Base-by-base conservation (phyloP, 2,113 vertebrate species). In the Psephotus haematonotus region DNA sequence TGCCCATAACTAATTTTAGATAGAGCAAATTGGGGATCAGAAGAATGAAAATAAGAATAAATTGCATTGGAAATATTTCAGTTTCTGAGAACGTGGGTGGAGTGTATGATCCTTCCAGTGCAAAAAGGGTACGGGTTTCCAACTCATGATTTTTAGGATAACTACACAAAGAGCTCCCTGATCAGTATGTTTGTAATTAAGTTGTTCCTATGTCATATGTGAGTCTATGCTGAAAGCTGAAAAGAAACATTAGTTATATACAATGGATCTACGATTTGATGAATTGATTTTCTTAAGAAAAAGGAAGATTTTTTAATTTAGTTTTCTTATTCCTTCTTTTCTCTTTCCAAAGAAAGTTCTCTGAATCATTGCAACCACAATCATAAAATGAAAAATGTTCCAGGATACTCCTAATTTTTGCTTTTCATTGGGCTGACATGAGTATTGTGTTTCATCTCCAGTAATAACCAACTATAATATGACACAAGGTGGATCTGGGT, bases 1-100 rank as follows among this genome's bases (percentile, higher is more conserved):
- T 65, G 65, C 85, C 78, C 13, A 80, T 86, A 82, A 92, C n/a
- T 97, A 81, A 93, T 94, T 96, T 95, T 86, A 95, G 92, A 91
- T 46, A 60, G 31, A 17, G 53, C 10, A 88, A 86, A 92, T 64
- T 72, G 44, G 33, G 64, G 19, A 83, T 86, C 47, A 72, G 84
- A 95, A 53, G 50, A 97, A 85, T 39, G 10, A 91, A 87, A 67
- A 57, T 53, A 65, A 43, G 17, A 78, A 74, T 63, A 29, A 91
- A 59, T 6, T 39, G 25, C 17, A 33, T 6, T 62, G 17, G 15
- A 80, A 88, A 90, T 68, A 88, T 31, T 72, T 87, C 39, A 74
- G 9, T 77, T 74, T 88, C 41, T 77, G n/a, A 60, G 49, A 57
- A 15, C 27, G 8, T 59, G 11, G 29, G 11, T 87, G 22, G 11